Base-by-base conservation (phyloP, 1,140 invertebrate species). In the Episyrphus balteatus region DNA sequence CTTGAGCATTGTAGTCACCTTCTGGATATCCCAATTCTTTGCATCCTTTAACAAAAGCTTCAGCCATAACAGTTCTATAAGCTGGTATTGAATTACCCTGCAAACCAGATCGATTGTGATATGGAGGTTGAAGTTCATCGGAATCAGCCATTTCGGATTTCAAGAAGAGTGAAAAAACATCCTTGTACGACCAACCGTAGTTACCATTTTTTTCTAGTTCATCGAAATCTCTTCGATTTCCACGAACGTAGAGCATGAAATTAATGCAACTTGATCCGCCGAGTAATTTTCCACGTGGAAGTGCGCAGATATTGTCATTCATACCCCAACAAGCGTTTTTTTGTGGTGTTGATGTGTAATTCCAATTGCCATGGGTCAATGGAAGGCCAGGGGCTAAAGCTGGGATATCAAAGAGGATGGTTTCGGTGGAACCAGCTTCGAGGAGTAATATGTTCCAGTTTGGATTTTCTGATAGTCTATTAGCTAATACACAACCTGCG, bases 251-350 rank as follows among this genome's bases (percentile, higher is more conserved):
- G 0, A 93, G 76, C 92, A 95, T 93, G 56, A 92, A 93, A 66
- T 96, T 94, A 1, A 95, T 72, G 1, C 88, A 86, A 49, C 84
- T 88, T 5, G 86, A 90, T 1, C 91, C 91, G 7, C 91, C 91
- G 1, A 89, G 70, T 2, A 86, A 82, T 69, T 86, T 89, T 12
- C 84, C 85, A 48, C 84, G 68, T 0, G 86, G 83, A 84, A 83
- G 87, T 56, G 83, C 85, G 61, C 84, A 88, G 44, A 80, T 70
- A n/a, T 77, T 75, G 37, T 78, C 77, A 52, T 80, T 79, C 70
- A 77, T 77, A 10, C 76, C 84, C 36, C 86, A 69, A 56, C 85
- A 88, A 0, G 86, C 81, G 47, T 76, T 76, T 41, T 81, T 78
- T 15, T 86, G 89, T 0, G 87, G 84, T 57, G 88, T 86, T 0